phyloP scores from a whole-genome alignment of 2,797 vertebrate genomes.

The Oceanodroma leucorhoa region DNA sequence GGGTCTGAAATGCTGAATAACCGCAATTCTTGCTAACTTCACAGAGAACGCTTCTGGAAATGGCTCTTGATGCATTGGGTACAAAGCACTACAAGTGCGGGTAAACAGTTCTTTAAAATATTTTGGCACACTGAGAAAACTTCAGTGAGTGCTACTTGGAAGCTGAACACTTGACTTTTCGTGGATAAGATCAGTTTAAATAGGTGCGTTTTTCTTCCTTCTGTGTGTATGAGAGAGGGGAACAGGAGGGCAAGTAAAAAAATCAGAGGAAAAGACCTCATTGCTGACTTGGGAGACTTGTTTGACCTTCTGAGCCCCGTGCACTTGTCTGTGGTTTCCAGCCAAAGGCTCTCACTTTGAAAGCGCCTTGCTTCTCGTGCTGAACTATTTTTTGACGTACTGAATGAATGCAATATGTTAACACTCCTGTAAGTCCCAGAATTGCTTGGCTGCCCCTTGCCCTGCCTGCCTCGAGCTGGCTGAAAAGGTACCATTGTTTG shows the following conservation, averaged over 20 bases:
- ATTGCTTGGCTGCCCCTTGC: slow-evolving; percentile 79
- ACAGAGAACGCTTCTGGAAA: slow-evolving; percentile 45
- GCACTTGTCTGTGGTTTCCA: slow-evolving; percentile 66
- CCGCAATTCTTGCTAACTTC: background rate
- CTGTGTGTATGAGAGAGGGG: slow-evolving; percentile 32
- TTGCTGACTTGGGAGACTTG: slow-evolving; percentile 38
- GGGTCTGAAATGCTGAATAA: slow-evolving; percentile 39
- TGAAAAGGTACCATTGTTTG: slow-evolving; percentile 95
- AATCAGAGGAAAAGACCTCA: slow-evolving; percentile 28
- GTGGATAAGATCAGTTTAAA: slow-evolving; percentile 61
- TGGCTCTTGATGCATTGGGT: slow-evolving; percentile 26
- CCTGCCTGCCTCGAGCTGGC: slow-evolving; percentile 81
- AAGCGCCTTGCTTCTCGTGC: slow-evolving; percentile 59
- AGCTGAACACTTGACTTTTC: slow-evolving; percentile 46
- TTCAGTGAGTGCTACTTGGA: slow-evolving; percentile 47
- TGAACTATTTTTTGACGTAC: slow-evolving; percentile 72
- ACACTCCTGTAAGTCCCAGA: slow-evolving; percentile 75
- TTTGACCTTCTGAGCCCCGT: slow-evolving; percentile 55
- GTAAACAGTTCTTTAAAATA: slow-evolving; percentile 57
- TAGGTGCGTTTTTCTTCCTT: slow-evolving; percentile 58
- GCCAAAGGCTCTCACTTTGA: slow-evolving; percentile 68
- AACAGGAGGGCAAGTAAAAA: slow-evolving; percentile 61
- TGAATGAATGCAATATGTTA: slow-evolving; percentile 79
- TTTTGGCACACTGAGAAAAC: slow-evolving; percentile 46
- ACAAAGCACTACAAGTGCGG: slow-evolving; percentile 45